Evolutionary conservation across 2,113 vertebrate genomes (phyloP), one percentile per base, ranked within the genome.

Genomic region (Muntiacus muntjak): DNA sequence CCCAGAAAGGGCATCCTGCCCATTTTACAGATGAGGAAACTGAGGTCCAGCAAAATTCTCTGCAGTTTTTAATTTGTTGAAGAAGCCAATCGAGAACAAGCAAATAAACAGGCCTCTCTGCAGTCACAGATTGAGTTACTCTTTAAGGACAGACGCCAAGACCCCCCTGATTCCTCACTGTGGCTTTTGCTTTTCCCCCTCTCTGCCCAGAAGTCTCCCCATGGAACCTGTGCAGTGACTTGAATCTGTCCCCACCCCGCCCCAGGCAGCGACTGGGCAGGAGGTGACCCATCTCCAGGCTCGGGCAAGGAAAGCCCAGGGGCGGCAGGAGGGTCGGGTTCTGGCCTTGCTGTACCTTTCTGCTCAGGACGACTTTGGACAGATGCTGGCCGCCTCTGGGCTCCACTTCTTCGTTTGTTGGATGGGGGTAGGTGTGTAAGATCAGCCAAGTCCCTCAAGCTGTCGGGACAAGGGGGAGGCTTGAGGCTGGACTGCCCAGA

Each of bases 141-240:
- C 87, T 50, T 25, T 30, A 57, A 47, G 25, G n/a, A 60, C 17
- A 8, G 7, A 47, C 3, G 21, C 54, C 28, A 15, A 11, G 40
- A 67, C 4, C n/a, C 33, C 21, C 23, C 28, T 12, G 26, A 43
- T 30, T 92, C 50, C 84, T 19, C 8, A 28, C 1, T 17, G 47
- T 60, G 40, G 28, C 50, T 58, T 36, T 55, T 9, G 5, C 10
- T 60, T n/a, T 12, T 57, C 7, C n/a, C n/a, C 88, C 43, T 17
- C 55, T 28, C 52, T 26, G n/a, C 43, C 58, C 16, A 52, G 67
- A 21, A 28, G 5, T 21, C 74, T 62, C 21, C 40, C 21, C 6
- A 0, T 0, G 4, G 28, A 28, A 25, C 78, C 36, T 25, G 36
- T 4, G 3, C 23, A 15, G 13, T 4, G 40, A 58, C 52, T 30